Percentiles rank a stretch among this genome's conserved stretches.
Evolutionary conservation across 2,113 vertebrate species (phyloP).

Genomic region (Struthio camelus): DNA sequence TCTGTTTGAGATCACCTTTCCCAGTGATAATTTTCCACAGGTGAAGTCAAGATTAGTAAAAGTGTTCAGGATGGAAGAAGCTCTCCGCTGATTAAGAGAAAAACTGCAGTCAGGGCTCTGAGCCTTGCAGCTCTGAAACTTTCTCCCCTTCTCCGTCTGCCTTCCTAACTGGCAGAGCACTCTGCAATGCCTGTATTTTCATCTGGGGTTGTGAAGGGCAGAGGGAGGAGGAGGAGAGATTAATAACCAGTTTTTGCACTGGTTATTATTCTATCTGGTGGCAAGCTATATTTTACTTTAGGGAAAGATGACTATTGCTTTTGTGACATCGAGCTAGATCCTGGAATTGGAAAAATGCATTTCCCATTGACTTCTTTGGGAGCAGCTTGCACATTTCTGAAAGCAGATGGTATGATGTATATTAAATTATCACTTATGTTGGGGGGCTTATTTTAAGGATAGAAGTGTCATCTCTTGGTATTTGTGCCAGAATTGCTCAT

Average conservation of each 20-base stretch:
- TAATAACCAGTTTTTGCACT: not conserved
- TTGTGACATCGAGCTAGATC: not conserved
- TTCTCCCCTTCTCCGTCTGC: constrained; percentile 1
- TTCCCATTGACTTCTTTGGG: constrained; percentile 26
- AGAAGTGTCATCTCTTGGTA: constrained; percentile 58
- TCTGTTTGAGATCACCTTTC: not conserved
- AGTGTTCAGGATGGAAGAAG: not conserved
- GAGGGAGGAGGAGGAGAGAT: not conserved
- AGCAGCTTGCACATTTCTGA: constrained; percentile 51
- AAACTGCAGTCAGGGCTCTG: not conserved
- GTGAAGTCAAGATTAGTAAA: not conserved
- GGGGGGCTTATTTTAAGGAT: constrained; percentile 69
- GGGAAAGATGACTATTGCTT: not conserved
- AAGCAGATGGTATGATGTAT: constrained; percentile 69
- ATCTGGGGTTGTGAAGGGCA: not conserved
- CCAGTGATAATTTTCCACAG: not conserved
- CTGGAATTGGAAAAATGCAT: not conserved
- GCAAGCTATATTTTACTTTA: not conserved
- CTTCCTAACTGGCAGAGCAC: not conserved
- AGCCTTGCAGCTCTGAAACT: not conserved
- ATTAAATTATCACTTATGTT: constrained; percentile 71
- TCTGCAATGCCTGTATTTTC: not conserved
- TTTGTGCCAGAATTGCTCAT: constrained; percentile 67
- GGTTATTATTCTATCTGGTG: not conserved
- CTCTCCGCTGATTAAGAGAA: not conserved